A percentile compares a stretch with the other conserved stretches of the same genome.
These are phyloP conservation scores for Serrognathus titanus DNA, from an alignment of 2,888 invertebrate species.

Conservation along the genomic window DNA sequence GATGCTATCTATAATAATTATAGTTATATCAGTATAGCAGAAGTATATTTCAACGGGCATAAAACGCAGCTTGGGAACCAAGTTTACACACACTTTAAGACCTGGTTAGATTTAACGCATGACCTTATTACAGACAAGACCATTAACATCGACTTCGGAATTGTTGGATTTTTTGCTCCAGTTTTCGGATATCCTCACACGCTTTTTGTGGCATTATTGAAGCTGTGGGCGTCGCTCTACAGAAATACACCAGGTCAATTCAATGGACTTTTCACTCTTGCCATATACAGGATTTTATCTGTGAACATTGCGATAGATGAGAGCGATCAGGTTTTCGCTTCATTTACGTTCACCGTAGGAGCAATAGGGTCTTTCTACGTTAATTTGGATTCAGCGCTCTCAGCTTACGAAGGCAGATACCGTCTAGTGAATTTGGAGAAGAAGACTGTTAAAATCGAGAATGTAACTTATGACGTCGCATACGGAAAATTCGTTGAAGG, in stretches of 20 bases:
- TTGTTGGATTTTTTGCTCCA: neutral
- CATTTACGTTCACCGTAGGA: neutral
- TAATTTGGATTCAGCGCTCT: neutral
- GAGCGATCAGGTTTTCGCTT: neutral
- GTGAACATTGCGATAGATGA: neutral
- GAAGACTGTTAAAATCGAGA: too few species aligned
- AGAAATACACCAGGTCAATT: neutral
- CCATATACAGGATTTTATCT: neutral
- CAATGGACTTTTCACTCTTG: neutral
- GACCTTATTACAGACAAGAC: neutral
- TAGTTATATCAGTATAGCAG: too few species aligned
- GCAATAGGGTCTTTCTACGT: neutral
- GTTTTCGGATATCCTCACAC: neutral
- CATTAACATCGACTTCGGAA: neutral
- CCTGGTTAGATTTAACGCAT: neutral
- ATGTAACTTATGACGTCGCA: too few species aligned
- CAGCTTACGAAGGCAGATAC: neutral
- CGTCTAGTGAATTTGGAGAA: too few species aligned
- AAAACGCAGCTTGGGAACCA: too few species aligned
- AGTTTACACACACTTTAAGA: neutral
- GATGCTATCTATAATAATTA: neutral
- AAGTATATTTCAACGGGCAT: too few species aligned
- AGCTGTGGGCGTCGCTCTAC: neutral
- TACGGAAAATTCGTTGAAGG: too few species aligned
- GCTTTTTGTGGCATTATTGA: neutral